These are phyloP conservation scores for Halocynthia roretzi DNA, from an alignment of 23 tunicate genomes.

Conservation along the genomic window DNA sequence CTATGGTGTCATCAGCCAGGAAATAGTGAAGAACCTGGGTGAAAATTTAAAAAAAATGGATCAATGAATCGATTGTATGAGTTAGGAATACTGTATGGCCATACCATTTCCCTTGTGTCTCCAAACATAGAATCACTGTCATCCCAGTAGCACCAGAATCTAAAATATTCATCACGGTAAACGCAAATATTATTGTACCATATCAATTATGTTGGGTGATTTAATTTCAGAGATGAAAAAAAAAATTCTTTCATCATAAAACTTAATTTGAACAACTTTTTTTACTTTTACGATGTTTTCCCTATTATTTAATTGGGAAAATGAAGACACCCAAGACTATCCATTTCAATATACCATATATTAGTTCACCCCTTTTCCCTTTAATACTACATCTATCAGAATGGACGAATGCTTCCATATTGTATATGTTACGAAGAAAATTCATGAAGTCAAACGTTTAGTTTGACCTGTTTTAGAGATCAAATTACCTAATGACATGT, in stretches of 20 bases:
- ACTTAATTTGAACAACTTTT: too few species aligned
- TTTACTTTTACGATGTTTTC: not conserved
- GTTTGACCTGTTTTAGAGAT: not conserved
- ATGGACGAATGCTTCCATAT: too few species aligned
- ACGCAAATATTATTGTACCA: not conserved
- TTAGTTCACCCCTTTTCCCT: too few species aligned
- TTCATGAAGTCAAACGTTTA: not conserved
- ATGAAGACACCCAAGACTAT: too few species aligned
- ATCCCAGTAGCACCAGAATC: slow-evolving; percentile 94
- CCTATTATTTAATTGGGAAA: not conserved
- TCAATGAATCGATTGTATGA: not conserved
- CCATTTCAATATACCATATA: too few species aligned
- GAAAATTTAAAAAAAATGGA: not conserved
- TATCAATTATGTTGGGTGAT: not conserved
- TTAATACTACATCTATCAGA: too few species aligned
- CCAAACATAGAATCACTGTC: slow-evolving; percentile 94
- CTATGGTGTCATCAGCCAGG: slow-evolving; percentile 97
- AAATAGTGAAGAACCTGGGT: slow-evolving; percentile 84
- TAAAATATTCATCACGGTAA: not conserved
- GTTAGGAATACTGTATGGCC: not conserved
- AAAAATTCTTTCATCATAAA: too few species aligned
- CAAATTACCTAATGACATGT: slow-evolving; percentile 52
- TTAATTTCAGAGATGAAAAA: too few species aligned
- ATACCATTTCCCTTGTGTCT: slow-evolving; percentile 82
- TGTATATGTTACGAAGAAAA: too few species aligned